Evolutionary conservation across 1,140 invertebrate genomes (phyloP), one percentile per base, ranked within the genome.

Genomic region (Panagrolaimus sp.): DNA sequence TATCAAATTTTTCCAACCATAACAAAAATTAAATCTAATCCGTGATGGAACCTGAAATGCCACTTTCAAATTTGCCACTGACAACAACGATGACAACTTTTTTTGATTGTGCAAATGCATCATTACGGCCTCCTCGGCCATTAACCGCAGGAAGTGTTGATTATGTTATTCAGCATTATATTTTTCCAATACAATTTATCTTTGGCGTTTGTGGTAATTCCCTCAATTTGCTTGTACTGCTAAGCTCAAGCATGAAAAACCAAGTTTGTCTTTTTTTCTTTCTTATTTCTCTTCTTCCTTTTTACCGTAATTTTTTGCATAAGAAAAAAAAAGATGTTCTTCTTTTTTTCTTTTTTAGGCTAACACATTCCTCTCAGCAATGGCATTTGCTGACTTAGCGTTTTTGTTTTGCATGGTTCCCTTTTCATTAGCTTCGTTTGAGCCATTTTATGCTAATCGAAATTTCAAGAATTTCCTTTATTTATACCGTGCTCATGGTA

Each of bases 351-450:
- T 65, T 26, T 72, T 72, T 45, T 55, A 79, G 75, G 76, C 77
- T 24, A 78, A 78, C 63, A 78, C 65, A 17, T 65, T 78, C 44
- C 76, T 78, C 14, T 78, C 77, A 17, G 77, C 77, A 47, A 78
- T 78, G 78, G 77, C 77, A 17, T 76, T 78, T 47, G 76, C 77
- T 43, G 77, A 78, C 58, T 66, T 78, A 43, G 73, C 68, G 43
- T 80, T 78, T 55, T 77, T 78, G 14, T 58, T 78, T 21, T 78
- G 78, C 64, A 72, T 78, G 69, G 69, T 78, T 17, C 77, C 77
- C 14, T 64, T 69, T 55, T 78, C 78, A n/a, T 63, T 78, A 32
- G 77, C 69, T 38, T 74, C 77, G 28, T 78, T 80, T 67, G 65
- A 71, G 15, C 12, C 76, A 9, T 80, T 78, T 67, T 80, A 77